A percentile compares a stretch with the other conserved stretches of the same genome.
These are phyloP conservation scores for Athalia cordata DNA, from an alignment of 2,888 invertebrate genomes.

Conservation along the genomic window DNA sequence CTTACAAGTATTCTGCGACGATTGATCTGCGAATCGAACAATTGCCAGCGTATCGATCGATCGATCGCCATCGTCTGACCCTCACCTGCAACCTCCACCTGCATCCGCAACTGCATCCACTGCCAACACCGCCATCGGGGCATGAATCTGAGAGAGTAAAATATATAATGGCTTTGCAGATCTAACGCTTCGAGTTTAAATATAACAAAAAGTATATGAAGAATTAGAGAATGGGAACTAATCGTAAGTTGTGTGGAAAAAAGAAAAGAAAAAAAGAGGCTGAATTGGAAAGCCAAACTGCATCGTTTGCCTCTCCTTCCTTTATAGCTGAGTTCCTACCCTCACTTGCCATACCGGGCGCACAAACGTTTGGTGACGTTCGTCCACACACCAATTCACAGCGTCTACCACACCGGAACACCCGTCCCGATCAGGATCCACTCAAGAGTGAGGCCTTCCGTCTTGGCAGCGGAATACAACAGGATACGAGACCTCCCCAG, in stretches of 20 bases:
- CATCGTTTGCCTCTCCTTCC: slow-evolving; percentile 2
- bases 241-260: not conserved
- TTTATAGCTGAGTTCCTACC: slow-evolving; percentile 64
- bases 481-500: slow-evolving; percentile 70
- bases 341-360: slow-evolving; percentile 72
- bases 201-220: too few relatives aligned
- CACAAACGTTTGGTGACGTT: slow-evolving; percentile 72
- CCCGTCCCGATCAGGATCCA: slow-evolving; percentile 69
- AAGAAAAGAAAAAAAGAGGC: not conserved
- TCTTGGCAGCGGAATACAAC: slow-evolving; percentile 70
- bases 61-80: too few relatives aligned
- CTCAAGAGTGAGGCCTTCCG: slow-evolving; percentile 69
- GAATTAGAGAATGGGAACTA: too few relatives aligned
- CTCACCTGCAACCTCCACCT: too few relatives aligned
- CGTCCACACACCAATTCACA: slow-evolving; percentile 68
- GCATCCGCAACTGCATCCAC: too few relatives aligned
- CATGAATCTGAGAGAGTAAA: too few relatives aligned
- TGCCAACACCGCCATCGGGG: too few relatives aligned
- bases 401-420: slow-evolving; percentile 66
- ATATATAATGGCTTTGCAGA: too few relatives aligned
- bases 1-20: too few relatives aligned
- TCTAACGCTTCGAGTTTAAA: too few relatives aligned
- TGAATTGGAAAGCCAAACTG: not conserved
- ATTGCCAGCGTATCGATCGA: too few relatives aligned
- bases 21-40: too few relatives aligned